Evolutionary conservation across 35 echinoderm and acorn worm genomes (phyloP).

Genomic region (Patiria miniata): DNA sequence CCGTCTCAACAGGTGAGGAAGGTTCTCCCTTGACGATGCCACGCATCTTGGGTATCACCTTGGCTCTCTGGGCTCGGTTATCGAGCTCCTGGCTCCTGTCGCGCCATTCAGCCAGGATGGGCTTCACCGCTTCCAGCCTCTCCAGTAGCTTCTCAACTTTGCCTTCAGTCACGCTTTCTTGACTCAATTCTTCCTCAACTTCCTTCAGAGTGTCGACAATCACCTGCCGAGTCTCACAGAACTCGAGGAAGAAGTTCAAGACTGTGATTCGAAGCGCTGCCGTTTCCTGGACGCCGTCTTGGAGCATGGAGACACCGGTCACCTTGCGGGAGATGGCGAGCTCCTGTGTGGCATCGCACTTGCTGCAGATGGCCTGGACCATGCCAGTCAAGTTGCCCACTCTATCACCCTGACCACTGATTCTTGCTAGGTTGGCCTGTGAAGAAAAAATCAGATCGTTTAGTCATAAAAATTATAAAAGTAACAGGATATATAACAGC

Average conservation of each 20-base stretch:
- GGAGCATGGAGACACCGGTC: constrained; percentile 13
- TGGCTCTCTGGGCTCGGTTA: constrained; percentile 37
- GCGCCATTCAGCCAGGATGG: constrained; percentile 24
- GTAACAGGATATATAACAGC: too few relatives aligned
- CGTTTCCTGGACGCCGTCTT: constrained; percentile 27
- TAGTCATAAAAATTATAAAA: too few relatives aligned
- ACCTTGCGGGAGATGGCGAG: constrained; percentile 37
- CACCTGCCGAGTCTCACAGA: not conserved
- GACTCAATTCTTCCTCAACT: constrained; percentile 6
- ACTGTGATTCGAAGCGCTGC: not conserved
- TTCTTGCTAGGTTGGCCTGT: not conserved
- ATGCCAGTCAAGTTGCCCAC: not conserved
- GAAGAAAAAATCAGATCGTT: not conserved
- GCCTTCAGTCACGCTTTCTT: not conserved
- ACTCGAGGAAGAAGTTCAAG: constrained; percentile 11
- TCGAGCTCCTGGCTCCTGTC: constrained; percentile 36
- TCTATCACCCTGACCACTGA: not conserved
- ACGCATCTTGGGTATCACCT: constrained; percentile 23
- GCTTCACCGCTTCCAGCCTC: not conserved
- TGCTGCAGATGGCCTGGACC: not conserved
- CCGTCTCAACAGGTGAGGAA: constrained; percentile 14
- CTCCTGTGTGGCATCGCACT: constrained; percentile 40
- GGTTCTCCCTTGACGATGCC: not conserved
- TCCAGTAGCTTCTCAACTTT: constrained; percentile 23
- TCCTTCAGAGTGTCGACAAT: constrained; percentile 16